Percentiles rank a stretch among this genome's conserved stretches.
Conservation (phyloP, 2,113 vertebrate species). For the Zeus faber region DNA sequence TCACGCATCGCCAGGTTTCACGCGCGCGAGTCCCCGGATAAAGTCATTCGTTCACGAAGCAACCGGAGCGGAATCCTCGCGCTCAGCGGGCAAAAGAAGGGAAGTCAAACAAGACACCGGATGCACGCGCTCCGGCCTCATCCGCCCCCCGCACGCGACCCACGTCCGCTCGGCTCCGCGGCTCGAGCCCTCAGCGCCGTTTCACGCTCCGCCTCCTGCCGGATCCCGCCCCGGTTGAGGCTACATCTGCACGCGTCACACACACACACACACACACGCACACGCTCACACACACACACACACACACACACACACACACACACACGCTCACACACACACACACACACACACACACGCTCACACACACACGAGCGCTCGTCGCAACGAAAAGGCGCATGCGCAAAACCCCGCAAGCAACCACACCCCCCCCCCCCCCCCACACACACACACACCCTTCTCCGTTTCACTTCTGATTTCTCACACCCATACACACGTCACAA, state of each 20-base stretch:
- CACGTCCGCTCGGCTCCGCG: constrained; percentile 42
- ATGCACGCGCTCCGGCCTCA: constrained; percentile 3
- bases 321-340: neutral
- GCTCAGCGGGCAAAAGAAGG: too few relatives aligned
- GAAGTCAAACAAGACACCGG: constrained; percentile 5
- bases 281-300: neutral
- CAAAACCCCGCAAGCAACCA: neutral
- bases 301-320: neutral
- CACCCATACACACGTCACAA: neutral
- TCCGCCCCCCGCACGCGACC: constrained; percentile 27
- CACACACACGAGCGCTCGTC: neutral
- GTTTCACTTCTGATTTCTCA: neutral
- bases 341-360: neutral
- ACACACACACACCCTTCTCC: neutral
- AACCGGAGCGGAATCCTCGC: neutral
- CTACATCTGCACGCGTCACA: constrained; percentile 56
- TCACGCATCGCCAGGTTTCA: constrained; percentile 59
- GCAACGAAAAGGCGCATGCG: neutral
- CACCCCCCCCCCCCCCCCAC: neutral
- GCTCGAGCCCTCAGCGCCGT: constrained; percentile 34
- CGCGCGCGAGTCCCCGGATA: constrained; percentile 2
- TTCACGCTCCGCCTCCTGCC: constrained; percentile 41
- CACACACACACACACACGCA: neutral
- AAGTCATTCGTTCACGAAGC: neutral
- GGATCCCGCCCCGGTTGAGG: constrained; percentile 30